phyloP scores from a whole-genome alignment of 2,113 vertebrate genomes.

The Limanda limanda region DNA sequence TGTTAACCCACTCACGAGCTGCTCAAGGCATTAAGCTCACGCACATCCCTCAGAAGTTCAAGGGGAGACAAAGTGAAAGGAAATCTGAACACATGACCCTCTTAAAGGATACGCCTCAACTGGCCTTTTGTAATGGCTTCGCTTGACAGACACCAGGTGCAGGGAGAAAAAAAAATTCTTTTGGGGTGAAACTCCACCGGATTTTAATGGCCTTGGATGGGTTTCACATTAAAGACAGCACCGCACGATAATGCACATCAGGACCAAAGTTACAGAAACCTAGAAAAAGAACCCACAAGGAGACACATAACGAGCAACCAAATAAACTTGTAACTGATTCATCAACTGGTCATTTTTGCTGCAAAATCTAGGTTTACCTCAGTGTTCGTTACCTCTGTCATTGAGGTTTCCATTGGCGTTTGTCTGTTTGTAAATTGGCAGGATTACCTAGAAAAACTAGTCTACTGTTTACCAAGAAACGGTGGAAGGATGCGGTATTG shows the following conservation, averaged over 20 bases:
- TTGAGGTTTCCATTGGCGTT: too few species aligned
- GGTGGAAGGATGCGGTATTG: too few species aligned
- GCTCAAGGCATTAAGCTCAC: conserved; percentile 51
- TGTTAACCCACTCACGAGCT: conserved; percentile 39
- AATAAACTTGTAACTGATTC: neutral
- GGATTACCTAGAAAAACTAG: too few species aligned
- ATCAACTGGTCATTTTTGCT: too few species aligned
- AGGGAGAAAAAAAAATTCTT: conserved; percentile 45
- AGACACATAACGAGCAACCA: neutral
- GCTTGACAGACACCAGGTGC: conserved; percentile 82
- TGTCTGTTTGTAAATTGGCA: too few species aligned
- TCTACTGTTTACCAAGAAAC: too few species aligned
- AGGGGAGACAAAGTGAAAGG: conserved; percentile 73
- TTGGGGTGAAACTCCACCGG: conserved; percentile 3
- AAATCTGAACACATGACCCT: conserved; percentile 78
- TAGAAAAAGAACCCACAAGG: neutral
- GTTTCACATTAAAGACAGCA: conserved; percentile 15
- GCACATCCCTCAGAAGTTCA: conserved; percentile 73
- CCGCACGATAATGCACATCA: neutral
- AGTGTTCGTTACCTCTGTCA: too few species aligned
- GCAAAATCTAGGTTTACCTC: too few species aligned
- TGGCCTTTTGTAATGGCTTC: conserved; percentile 73
- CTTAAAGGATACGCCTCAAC: conserved; percentile 76
- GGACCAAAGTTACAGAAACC: conserved; percentile 10
- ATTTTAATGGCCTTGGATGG: conserved; percentile 37